Conservation (phyloP, 2,113 vertebrate genomes). For the Passerina amoena region DNA sequence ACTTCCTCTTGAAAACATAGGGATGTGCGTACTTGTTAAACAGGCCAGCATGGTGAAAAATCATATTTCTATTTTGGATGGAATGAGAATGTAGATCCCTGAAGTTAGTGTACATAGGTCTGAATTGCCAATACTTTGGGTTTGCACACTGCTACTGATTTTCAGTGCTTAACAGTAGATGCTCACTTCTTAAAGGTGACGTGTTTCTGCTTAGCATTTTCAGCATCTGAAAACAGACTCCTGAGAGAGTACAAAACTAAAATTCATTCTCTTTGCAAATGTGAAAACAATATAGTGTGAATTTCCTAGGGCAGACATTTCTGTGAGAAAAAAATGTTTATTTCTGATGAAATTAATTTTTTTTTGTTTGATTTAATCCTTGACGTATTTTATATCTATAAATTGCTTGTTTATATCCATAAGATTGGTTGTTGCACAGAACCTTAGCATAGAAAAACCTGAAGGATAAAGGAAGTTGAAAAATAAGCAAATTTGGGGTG, state of each 20-base stretch:
- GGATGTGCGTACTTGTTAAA: neutral
- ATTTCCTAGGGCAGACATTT: neutral
- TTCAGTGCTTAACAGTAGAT: neutral
- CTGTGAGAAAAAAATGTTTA: neutral
- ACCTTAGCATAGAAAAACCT: neutral
- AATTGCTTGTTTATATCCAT: neutral
- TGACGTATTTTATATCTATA: neutral
- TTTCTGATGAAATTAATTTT: neutral
- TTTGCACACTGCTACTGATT: neutral
- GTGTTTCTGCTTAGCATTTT: neutral
- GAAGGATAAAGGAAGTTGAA: neutral
- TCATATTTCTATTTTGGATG: neutral
- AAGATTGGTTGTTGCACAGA: neutral
- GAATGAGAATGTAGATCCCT: neutral
- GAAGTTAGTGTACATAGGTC: neutral
- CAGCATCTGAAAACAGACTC: neutral
- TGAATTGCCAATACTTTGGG: neutral
- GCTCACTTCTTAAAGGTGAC: neutral
- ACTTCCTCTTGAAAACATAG: neutral
- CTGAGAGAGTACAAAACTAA: neutral
- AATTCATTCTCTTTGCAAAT: neutral
- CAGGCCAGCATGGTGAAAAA: neutral
- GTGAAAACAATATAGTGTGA: neutral
- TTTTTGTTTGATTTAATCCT: neutral
- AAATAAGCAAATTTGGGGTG: constrained; percentile 14